Base-by-base conservation (phyloP, 1,140 invertebrate genomes). In the Mesaphorura yosii region DNA sequence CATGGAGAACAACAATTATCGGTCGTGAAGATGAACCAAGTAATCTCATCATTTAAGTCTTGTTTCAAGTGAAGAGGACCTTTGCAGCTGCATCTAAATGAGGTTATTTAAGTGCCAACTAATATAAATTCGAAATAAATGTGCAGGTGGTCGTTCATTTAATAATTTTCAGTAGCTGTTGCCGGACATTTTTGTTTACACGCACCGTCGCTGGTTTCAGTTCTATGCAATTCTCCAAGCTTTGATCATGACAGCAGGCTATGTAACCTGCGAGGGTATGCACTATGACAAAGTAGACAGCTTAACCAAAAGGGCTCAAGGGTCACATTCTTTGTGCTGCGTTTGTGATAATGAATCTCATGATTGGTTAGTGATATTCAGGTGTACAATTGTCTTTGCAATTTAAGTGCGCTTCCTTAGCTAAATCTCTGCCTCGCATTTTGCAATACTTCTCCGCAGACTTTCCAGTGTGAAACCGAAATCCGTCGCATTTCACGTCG, bases 211-310 rank as follows among this genome's bases (percentile, higher is more conserved):
- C n/a, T n/a, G n/a, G n/a, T n/a, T n/a, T n/a, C n/a, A n/a, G n/a
- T 48, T n/a, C 15, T 52, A 57, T 17, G 41, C 55, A 1, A 40
- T 52, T 4, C 34, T 57, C 14, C 47, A 52, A 48, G 49, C 52
- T 1, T 52, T 57, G 20, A 50, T 57, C 2, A 57, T 57, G 55
- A 52, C 52, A 50, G 49, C 44, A 20, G 51, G 56, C 20, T 49
- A 57, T 41, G 34, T 57, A 4, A 50, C 51, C 28, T 57, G 52
- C 19, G 37, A 46, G 31, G 48, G 40, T 4, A 56, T 40, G 42
- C 51, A 51, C 47, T 56, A 56, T 25, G 48, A 41, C 1, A 38
- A 51, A 7, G 29, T 40, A 1, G 34, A 46, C 15, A 29, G 31
- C 1, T 23, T 19, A 25, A 31, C 45, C 12, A 45, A 2, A 0